Conservation (phyloP, 2,797 vertebrate genomes). For the Acanthopagrus latus region DNA sequence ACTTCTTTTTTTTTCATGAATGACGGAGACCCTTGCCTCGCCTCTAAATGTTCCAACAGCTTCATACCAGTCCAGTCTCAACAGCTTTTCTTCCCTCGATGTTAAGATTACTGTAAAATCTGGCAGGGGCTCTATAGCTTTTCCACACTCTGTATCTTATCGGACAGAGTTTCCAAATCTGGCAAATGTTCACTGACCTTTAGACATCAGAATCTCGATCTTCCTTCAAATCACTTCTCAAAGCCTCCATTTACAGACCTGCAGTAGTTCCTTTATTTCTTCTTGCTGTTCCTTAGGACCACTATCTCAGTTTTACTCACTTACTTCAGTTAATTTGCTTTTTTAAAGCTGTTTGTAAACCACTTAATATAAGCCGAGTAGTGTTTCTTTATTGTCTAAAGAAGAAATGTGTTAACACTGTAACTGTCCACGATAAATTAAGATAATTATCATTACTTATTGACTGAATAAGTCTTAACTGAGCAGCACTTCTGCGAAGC, state of each 20-base stretch:
- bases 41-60: background rate
- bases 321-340: background rate
- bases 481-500: background rate
- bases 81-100: background rate
- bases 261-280: background rate
- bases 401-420: slow-evolving; percentile 28
- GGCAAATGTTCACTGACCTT: background rate
- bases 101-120: background rate
- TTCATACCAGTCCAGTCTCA: background rate
- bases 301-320: background rate
- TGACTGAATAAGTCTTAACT: slow-evolving; percentile 18
- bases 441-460: slow-evolving; percentile 34
- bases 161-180: background rate
- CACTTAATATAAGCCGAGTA: background rate
- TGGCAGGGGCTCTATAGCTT: background rate
- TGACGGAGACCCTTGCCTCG: background rate
- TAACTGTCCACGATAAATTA: slow-evolving; percentile 16
- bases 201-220: background rate
- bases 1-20: background rate
- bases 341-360: background rate
- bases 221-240: background rate
- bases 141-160: background rate
- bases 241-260: background rate
- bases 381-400: slow-evolving; percentile 1
- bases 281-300: background rate